phyloP scores from a whole-genome alignment of 2,797 vertebrate genomes.

The Silurus lanzhouensis region DNA sequence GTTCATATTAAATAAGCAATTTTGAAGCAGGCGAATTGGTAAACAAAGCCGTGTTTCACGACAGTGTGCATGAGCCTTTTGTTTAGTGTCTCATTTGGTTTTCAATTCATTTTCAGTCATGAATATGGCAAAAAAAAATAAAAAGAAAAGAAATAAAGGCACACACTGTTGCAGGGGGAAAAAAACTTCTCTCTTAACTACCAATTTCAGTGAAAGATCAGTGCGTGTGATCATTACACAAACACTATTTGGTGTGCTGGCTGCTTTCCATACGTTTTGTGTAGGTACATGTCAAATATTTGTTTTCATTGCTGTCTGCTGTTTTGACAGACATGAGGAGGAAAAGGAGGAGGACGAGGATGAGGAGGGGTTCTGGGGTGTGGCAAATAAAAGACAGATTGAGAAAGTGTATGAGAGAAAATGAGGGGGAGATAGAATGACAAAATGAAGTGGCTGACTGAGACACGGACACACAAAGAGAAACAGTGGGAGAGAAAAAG shows the following conservation, averaged over 20 bases:
- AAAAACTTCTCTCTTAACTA: conserved; percentile 28
- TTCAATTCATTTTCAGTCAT: conserved; percentile 50
- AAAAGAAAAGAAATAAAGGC: conserved; percentile 30
- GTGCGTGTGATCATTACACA: conserved; percentile 44
- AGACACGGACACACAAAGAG: conserved; percentile 11
- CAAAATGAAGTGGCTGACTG: background rate
- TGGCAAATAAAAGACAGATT: conserved; percentile 24
- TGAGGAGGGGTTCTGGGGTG: background rate
- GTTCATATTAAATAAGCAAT: conserved; percentile 46
- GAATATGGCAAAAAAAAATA: conserved; percentile 38
- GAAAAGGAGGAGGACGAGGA: background rate
- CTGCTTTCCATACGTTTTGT: conserved; percentile 49
- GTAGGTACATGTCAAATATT: conserved; percentile 52
- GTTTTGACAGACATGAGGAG: conserved; percentile 41
- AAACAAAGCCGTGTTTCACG: conserved; percentile 36
- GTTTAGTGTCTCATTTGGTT: conserved; percentile 47
- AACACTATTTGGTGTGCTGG: conserved; percentile 30
- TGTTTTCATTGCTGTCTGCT: conserved; percentile 49
- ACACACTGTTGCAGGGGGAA: conserved; percentile 1
- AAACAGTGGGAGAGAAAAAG: conserved; percentile 41
- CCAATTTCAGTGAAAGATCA: conserved; percentile 41
- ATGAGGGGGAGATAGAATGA: background rate
- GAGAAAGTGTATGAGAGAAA: conserved; percentile 18
- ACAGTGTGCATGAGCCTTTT: conserved; percentile 29
- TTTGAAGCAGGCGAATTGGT: conserved; percentile 28